Base-by-base conservation (phyloP, 2,888 invertebrate species). In the Entomobrya proxima region DNA sequence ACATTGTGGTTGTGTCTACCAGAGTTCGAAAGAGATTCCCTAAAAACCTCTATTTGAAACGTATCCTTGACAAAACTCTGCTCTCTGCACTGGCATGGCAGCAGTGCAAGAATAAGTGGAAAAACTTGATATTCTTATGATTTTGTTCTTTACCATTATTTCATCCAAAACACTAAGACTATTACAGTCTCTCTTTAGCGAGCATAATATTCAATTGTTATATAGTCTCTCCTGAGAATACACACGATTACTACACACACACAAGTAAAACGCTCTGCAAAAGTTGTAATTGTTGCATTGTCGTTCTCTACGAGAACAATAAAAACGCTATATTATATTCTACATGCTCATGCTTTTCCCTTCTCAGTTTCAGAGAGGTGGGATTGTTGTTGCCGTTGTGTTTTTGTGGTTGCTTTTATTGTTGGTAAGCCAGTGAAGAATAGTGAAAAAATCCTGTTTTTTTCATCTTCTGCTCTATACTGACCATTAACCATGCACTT, bases 401-500 rank as follows among this genome's bases (percentile, higher is more conserved):
- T n/a, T 30, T 61, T 61, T 44, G 58, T 61, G 30, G 58, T 61
- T 61, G 32, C 32, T n/a, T n/a, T n/a, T n/a, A n/a, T 61, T 61
- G 58, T 61, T 61, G 58, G 58, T 55, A 32, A 32, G 32, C 58
- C 9, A 61, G 30, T 61, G 58, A 61, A 61, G 0, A 61, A 61
- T 30, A n/a, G 15, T 32, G 4, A 61, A 15, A 30, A 61, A 32
- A 72, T 47, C 44, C 72, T 47, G 72, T 44, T 47, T 44, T 72
- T 44, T 44, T n/a, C n/a, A n/a, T n/a, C n/a, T n/a, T n/a, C n/a
- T 40, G 27, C 44, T 72, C 47, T 72, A 24, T 72, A 27, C 24
- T 72, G 72, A 72, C 72, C 72, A 72, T 24, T 72, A 44, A 72
- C 72, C 32, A n/a, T 61, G 30, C n/a, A n/a, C n/a, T n/a, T n/a